Conservation (phyloP, 2,888 invertebrate species). For the Ischnura elegans region DNA sequence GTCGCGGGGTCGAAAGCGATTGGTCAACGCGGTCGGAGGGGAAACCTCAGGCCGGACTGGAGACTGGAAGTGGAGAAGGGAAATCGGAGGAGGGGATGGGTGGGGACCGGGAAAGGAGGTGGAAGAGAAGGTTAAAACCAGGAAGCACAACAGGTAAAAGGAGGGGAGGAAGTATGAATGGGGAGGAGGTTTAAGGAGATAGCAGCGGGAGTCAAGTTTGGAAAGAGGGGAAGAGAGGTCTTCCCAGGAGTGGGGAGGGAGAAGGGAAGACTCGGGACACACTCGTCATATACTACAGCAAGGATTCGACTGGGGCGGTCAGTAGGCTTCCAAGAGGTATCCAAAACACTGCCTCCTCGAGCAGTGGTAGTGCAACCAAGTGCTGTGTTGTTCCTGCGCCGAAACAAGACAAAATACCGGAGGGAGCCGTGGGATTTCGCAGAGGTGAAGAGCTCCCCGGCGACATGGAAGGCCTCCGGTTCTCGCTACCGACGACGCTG, state of each 20-base stretch:
- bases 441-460: neutral
- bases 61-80: neutral
- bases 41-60: neutral
- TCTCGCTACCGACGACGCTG: neutral
- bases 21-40: neutral
- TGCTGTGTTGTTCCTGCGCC: neutral
- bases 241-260: neutral
- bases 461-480: neutral
- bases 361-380: neutral
- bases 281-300: neutral
- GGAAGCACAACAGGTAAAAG: neutral
- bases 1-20: neutral
- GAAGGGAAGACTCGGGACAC: neutral
- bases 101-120: neutral
- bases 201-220: neutral
- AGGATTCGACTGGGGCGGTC: neutral
- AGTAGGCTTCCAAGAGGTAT: neutral
- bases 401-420: too few relatives aligned
- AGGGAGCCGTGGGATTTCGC: neutral
- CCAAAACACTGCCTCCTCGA: neutral
- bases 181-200: neutral
- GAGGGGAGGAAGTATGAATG: neutral
- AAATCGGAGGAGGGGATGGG: neutral
- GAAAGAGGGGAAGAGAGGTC: neutral
- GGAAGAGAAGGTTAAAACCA: neutral